phyloP scores from a whole-genome alignment of 2,888 invertebrate species.

The Callosobruchus maculatus region DNA sequence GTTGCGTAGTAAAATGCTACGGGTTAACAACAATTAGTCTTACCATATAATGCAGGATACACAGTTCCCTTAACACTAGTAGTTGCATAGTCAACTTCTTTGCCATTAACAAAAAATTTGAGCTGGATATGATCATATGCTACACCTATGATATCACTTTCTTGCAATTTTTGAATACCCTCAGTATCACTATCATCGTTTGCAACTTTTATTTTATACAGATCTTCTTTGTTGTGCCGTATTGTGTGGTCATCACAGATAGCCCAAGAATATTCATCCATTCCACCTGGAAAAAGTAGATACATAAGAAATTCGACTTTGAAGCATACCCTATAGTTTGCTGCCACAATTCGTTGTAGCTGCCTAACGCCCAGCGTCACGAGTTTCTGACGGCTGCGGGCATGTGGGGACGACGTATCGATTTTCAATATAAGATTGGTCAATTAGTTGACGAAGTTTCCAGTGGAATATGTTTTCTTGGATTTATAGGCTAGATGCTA shows the following conservation, averaged over 20 bases:
- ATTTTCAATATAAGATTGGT: no score
- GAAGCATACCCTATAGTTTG: no score
- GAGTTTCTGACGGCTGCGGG: no score
- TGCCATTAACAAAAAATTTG: conserved; percentile 92
- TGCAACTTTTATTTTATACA: conserved; percentile 53
- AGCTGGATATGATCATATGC: conserved; percentile 95
- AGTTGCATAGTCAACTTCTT: conserved; percentile 77
- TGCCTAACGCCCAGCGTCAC: no score
- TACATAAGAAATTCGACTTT: no score
- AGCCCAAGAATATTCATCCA: conserved; percentile 90
- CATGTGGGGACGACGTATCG: no score
- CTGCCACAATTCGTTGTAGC: no score
- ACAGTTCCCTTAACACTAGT: conserved; percentile 87
- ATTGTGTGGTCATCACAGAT: conserved; percentile 86
- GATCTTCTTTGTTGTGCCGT: conserved; percentile 76
- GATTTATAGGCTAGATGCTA: no score
- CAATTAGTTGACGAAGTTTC: no score
- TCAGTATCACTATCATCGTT: conserved; percentile 27
- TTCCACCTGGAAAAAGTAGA: conserved; percentile 62
- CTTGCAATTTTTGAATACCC: conserved; percentile 64
- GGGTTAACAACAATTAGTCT: no score
- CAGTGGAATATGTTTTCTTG: no score
- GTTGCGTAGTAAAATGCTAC: no score
- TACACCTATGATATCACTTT: conserved; percentile 92
- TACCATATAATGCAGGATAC: conserved; percentile 91